These are phyloP conservation scores for Atlantisia rogersi DNA, from an alignment of 2,113 vertebrate genomes.

Conservation along the genomic window DNA sequence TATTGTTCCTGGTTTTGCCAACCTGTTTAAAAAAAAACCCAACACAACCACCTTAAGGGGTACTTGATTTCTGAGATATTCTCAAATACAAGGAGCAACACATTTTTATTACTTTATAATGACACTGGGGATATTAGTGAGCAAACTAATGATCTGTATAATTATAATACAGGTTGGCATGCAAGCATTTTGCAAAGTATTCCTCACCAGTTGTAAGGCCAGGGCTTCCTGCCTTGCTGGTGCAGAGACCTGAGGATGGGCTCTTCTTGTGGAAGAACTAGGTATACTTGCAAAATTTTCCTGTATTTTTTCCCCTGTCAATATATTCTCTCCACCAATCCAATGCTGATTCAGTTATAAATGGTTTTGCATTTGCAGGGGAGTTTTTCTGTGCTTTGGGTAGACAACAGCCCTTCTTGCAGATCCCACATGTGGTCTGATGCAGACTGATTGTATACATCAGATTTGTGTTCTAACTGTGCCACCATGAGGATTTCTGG, in stretches of 20 bases:
- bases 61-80: neutral
- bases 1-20: neutral
- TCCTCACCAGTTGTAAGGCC: neutral
- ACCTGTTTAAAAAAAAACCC: neutral
- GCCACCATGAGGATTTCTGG: neutral
- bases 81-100: neutral
- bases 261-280: neutral
- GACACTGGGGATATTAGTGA: neutral
- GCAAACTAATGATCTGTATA: neutral
- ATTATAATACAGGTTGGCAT: neutral
- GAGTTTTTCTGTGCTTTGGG: neutral
- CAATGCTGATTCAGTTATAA: neutral
- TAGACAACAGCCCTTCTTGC: neutral
- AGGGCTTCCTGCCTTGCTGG: neutral
- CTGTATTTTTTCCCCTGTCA: neutral
- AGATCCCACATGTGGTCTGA: neutral
- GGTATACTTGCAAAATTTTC: neutral
- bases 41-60: neutral
- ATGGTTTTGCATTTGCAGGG: neutral
- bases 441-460: neutral
- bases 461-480: neutral
- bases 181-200: neutral
- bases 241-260: neutral
- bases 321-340: neutral
- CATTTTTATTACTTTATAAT: neutral